Conservation (phyloP, 2,888 invertebrate genomes). For the Drosophila macrospina region DNA sequence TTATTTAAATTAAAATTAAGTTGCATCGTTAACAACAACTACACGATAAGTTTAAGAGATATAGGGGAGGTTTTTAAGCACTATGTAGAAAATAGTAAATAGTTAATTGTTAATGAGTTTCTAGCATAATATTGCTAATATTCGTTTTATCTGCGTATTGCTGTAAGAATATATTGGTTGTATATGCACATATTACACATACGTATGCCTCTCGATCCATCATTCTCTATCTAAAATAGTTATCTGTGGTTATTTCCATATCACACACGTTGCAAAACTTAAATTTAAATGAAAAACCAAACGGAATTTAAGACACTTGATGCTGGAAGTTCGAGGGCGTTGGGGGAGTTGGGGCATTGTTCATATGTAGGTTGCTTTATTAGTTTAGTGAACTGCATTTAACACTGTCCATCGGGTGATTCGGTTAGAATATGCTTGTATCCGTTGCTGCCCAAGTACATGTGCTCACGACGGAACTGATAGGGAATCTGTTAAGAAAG, state of each 20-base stretch:
- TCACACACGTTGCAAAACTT: slow-evolving; percentile 67
- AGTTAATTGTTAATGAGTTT: slow-evolving; percentile 33
- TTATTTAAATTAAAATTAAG: slow-evolving; percentile 40
- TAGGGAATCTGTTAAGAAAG: slow-evolving; percentile 80
- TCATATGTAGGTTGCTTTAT: slow-evolving; percentile 6
- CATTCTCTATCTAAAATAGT: slow-evolving; percentile 68
- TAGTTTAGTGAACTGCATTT: slow-evolving; percentile 23
- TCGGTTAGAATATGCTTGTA: slow-evolving; percentile 84
- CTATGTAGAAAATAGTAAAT: slow-evolving; percentile 67
- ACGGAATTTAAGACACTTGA: slow-evolving; percentile 57
- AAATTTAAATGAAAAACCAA: slow-evolving; percentile 11
- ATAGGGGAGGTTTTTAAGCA: slow-evolving; percentile 38
- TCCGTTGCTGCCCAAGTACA: slow-evolving; percentile 85
- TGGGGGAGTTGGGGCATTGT: slow-evolving; percentile 7
- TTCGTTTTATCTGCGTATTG: slow-evolving; percentile 26
- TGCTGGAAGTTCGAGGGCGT: slow-evolving; percentile 53
- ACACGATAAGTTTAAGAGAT: slow-evolving; percentile 25
- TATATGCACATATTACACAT: slow-evolving; percentile 3
- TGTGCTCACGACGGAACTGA: slow-evolving; percentile 84
- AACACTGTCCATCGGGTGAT: slow-evolving; percentile 82
- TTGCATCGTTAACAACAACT: slow-evolving; percentile 30
- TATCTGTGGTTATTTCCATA: slow-evolving; percentile 60
- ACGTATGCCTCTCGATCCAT: slow-evolving; percentile 32
- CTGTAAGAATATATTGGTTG: slow-evolving; percentile 45
- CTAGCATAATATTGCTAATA: slow-evolving; percentile 34